Percentiles rank a stretch among this genome's conserved stretches.
phyloP scores from a whole-genome alignment of 2,113 vertebrate species.

The Trematocara zebra region DNA sequence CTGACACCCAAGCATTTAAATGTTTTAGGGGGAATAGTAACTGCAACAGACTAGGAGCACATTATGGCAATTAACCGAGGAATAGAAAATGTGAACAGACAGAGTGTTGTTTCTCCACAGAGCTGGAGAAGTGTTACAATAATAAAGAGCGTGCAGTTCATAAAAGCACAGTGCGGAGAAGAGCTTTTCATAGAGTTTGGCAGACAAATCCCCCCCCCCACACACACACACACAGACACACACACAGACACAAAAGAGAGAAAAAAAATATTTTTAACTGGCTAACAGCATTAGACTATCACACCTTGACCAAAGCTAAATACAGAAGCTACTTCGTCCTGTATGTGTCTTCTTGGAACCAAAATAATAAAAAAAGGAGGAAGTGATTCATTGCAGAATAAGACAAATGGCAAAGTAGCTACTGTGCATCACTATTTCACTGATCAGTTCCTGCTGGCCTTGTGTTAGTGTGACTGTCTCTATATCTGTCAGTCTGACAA shows the following conservation, averaged over 20 bases:
- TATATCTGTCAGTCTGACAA: neutral
- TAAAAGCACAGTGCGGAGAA: neutral
- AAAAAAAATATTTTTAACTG: neutral
- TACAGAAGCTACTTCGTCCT: neutral
- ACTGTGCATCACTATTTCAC: neutral
- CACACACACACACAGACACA: accelerated
- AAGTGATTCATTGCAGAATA: neutral
- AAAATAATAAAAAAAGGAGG: neutral
- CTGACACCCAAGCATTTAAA: neutral
- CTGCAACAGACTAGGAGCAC: neutral
- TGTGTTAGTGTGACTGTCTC: neutral
- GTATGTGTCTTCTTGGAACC: neutral
- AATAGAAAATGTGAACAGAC: neutral
- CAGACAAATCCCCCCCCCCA: neutral
- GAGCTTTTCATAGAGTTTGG: neutral
- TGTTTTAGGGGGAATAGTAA: neutral
- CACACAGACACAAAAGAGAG: neutral
- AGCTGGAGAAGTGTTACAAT: neutral
- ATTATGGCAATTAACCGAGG: neutral
- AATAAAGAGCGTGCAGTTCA: neutral
- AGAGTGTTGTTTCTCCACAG: neutral
- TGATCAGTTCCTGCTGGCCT: neutral
- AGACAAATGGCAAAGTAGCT: neutral
- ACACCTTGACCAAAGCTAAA: neutral
- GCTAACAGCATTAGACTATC: neutral